Conservation (phyloP, 2,113 vertebrate species). For the Rhinoptilus africanus region DNA sequence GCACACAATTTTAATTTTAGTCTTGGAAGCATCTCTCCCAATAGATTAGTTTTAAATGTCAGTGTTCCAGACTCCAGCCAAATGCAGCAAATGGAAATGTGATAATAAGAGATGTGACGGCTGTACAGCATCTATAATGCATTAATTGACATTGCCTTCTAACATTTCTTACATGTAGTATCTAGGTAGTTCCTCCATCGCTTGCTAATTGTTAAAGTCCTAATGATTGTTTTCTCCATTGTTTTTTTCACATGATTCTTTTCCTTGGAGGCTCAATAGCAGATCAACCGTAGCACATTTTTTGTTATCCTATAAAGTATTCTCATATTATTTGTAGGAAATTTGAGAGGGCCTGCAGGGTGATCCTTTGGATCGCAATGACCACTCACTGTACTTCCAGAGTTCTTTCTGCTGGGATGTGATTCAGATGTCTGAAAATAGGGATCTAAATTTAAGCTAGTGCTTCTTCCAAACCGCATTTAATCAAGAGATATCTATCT, state of each 20-base stretch:
- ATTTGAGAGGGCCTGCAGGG: neutral
- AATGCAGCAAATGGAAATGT: constrained; percentile 24
- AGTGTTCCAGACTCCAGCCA: constrained; percentile 1
- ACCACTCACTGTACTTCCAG: neutral
- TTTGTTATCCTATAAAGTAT: neutral
- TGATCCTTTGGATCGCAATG: neutral
- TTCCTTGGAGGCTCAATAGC: neutral
- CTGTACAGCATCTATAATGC: constrained; percentile 39
- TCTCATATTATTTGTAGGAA: neutral
- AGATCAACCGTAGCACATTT: neutral
- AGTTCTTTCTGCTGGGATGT: neutral
- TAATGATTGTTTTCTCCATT: neutral
- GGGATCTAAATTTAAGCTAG: neutral
- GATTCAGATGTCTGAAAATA: neutral
- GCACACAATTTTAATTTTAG: constrained; percentile 17
- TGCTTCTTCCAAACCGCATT: neutral
- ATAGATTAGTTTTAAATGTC: constrained; percentile 39
- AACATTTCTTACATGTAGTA: neutral
- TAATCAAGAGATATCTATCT: neutral
- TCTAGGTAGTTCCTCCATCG: neutral
- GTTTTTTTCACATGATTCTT: neutral
- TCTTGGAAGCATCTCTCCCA: neutral
- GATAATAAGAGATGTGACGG: neutral
- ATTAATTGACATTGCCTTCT: constrained; percentile 7
- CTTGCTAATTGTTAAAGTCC: neutral